Evolutionary conservation across 1,140 invertebrate genomes (phyloP), one percentile per base, ranked within the genome.

Genomic region (Wasmannia auropunctata): DNA sequence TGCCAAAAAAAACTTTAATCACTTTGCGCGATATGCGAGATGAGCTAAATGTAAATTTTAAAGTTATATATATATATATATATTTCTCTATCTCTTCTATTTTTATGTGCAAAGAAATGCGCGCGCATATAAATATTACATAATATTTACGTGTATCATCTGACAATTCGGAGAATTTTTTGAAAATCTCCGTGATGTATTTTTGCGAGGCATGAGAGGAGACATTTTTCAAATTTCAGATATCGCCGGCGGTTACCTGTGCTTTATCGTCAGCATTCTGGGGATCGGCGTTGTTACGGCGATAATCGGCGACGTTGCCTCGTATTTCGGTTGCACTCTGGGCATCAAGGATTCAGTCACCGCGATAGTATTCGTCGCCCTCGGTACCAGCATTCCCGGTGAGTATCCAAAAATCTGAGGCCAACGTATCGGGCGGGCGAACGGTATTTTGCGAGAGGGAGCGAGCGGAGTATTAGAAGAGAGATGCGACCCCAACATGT

Each of bases 361-460:
- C 62, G 99, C 99, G 76, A 98, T 99, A 89, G 97, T 98, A 11
- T 99, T 99, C 93, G 99, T 99, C 2, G 98, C 99, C 46, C 96
- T 99, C 19, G 99, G 99, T 86, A 99, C 99, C 77, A 99, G 98
- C 95, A 98, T 99, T 95, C 99, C 99, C 96, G 98, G 99, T 99
- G 96, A 96, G 95, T 90, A n/a, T 16, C 49, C 28, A 56, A 56
- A 72, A 81, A 43, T n/a, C 19, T n/a, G 19, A 31, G 22, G 8
- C 25, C 25, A 7, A 37, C 25, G 11, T 60, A 46, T 46, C 19
- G 14, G 0, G 11, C 2, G 14, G n/a, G 6, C 7, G n/a, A 8
- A 16, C 0, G 25, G 74, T n/a, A 72, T n/a, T n/a, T n/a, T n/a
- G n/a, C 10, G n/a, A 11, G 19, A 70, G 22, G 16, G 11, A 22